phyloP scores from a whole-genome alignment of 2,888 invertebrate genomes.

The Chalcosyrphus nemorum region DNA sequence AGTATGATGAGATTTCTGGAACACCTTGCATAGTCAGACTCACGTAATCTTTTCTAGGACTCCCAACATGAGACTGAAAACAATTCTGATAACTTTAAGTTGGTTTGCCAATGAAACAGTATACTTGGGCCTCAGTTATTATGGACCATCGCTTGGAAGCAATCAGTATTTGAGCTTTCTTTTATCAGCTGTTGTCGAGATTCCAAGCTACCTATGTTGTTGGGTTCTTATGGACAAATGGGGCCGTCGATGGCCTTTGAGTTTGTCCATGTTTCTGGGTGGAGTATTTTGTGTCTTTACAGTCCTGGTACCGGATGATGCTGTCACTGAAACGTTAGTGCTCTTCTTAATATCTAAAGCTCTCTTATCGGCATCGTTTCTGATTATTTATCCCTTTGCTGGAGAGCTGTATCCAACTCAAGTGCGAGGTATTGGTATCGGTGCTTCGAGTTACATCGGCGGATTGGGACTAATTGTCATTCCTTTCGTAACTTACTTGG shows the following conservation, averaged over 20 bases:
- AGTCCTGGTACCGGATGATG: constrained; percentile 91
- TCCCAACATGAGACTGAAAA: constrained; percentile 94
- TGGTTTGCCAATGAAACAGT: constrained; percentile 97
- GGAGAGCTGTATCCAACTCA: constrained; percentile 96
- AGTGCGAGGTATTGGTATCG: constrained; percentile 93
- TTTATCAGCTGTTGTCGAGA: constrained; percentile 92
- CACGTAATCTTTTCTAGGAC: constrained; percentile 84
- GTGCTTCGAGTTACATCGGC: constrained; percentile 94
- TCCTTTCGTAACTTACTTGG: constrained; percentile 95
- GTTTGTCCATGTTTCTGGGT: constrained; percentile 91
- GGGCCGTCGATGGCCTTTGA: constrained; percentile 94
- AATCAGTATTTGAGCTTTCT: constrained; percentile 95
- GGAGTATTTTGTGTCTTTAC: constrained; percentile 93
- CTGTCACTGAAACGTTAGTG: constrained; percentile 87
- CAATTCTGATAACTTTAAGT: constrained; percentile 91
- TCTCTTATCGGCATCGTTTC: constrained; percentile 94
- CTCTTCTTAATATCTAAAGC: constrained; percentile 93
- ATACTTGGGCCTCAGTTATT: constrained; percentile 95
- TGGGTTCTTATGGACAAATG: constrained; percentile 95
- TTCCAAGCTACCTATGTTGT: constrained; percentile 93
- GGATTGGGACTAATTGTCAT: constrained; percentile 94
- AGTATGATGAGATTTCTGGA: constrained; percentile 77
- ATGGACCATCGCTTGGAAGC: constrained; percentile 93
- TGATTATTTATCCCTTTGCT: constrained; percentile 96
- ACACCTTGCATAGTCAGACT: no score